Conservation (phyloP, 2,113 vertebrate species). For the Oryzias celebensis region DNA sequence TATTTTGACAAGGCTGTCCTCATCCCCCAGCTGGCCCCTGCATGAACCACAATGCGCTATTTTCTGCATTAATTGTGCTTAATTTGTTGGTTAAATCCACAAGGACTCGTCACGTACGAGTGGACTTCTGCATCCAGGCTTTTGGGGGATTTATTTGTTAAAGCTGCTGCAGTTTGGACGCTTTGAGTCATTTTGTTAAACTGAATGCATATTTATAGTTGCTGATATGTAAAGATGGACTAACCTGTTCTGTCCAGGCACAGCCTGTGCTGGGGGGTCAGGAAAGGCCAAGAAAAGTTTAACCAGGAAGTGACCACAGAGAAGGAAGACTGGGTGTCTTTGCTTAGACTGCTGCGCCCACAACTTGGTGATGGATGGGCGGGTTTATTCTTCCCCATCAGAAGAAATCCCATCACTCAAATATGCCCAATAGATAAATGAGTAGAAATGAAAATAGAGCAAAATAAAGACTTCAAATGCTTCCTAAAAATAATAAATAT, state of each 20-base stretch:
- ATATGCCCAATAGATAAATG: no score
- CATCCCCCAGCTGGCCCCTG: slow-evolving; percentile 38
- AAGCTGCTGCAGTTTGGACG: slow-evolving; percentile 6
- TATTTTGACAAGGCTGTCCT: slow-evolving; percentile 27
- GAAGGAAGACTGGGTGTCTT: no score
- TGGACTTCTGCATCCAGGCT: not conserved
- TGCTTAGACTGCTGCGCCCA: no score
- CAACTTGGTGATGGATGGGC: not conserved
- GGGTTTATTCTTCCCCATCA: no score
- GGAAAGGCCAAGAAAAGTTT: no score
- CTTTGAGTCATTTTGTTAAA: slow-evolving; percentile 8
- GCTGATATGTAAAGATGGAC: slow-evolving; percentile 2
- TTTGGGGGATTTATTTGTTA: slow-evolving; percentile 24
- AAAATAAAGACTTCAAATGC: no score
- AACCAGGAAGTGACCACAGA: no score
- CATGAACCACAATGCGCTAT: slow-evolving; percentile 46
- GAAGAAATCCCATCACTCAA: no score
- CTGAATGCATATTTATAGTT: slow-evolving; percentile 20
- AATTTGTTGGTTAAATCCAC: slow-evolving; percentile 52
- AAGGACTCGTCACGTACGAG: slow-evolving; percentile 28
- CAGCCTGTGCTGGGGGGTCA: no score
- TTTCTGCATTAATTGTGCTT: slow-evolving; percentile 42
- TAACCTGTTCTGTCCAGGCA: not conserved
- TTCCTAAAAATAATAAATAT: no score
- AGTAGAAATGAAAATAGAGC: no score